Conservation (phyloP, 2,797 vertebrate genomes). For the Alectoris magna region DNA sequence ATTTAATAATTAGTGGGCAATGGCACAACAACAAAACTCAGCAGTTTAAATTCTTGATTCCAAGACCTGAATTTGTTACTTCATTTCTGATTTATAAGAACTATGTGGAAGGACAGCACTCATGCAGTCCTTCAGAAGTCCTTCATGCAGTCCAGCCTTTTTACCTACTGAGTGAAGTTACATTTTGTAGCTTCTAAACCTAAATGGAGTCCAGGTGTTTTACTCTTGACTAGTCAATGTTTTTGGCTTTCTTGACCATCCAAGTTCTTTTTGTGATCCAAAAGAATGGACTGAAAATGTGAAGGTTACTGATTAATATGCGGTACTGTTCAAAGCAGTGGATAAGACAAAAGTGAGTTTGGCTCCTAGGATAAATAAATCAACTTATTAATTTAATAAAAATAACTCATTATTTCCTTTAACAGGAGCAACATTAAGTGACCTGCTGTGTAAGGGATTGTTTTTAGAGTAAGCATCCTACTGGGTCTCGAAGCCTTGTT, state of each 20-base stretch:
- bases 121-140: too few species aligned
- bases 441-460: background rate
- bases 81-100: background rate
- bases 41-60: background rate
- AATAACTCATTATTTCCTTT: background rate
- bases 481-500: background rate
- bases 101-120: background rate
- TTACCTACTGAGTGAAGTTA: background rate
- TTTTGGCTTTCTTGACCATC: background rate
- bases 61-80: background rate
- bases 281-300: background rate
- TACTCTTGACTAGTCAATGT: background rate
- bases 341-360: background rate
- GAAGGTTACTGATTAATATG: background rate
- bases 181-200: background rate
- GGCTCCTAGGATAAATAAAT: background rate
- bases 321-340: background rate
- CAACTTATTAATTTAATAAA: background rate
- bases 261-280: background rate
- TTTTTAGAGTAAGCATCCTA: slow-evolving; percentile 1
- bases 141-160: background rate
- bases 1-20: background rate
- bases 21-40: background rate
- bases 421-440: background rate
- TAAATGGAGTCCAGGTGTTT: background rate